These are phyloP conservation scores for Iguana delicatissima DNA, from an alignment of 2,797 vertebrate species.

Conservation along the genomic window DNA sequence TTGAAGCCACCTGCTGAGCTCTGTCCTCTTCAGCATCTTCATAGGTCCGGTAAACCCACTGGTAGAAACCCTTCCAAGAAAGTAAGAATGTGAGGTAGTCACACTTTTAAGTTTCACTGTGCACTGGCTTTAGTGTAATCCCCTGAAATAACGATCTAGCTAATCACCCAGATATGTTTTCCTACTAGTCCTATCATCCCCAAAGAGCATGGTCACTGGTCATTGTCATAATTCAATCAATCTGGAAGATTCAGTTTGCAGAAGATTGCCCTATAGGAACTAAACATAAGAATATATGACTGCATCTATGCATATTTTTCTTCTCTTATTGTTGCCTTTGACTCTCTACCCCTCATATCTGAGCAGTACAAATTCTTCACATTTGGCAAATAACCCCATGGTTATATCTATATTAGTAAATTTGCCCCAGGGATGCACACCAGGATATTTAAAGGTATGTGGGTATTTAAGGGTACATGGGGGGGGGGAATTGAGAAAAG, in stretches of 20 bases:
- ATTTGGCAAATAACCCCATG: not conserved
- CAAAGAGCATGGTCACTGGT: not conserved
- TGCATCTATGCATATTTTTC: not conserved
- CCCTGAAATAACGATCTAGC: not conserved
- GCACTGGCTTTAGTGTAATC: not conserved
- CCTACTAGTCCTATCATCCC: not conserved
- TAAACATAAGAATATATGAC: not conserved
- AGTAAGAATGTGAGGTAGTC: not conserved
- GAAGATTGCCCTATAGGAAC: not conserved
- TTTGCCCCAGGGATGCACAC: not conserved
- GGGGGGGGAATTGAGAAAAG: too few species aligned
- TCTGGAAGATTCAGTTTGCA: not conserved
- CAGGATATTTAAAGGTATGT: too few species aligned
- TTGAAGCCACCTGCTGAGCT: constrained; percentile 68
- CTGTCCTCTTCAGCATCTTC: constrained; percentile 91
- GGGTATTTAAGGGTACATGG: too few species aligned
- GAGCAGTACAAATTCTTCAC: not conserved
- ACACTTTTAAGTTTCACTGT: not conserved
- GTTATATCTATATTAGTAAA: not conserved
- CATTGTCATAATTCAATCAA: not conserved
- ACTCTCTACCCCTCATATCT: not conserved
- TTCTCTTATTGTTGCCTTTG: not conserved
- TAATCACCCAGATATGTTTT: not conserved
- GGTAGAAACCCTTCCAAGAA: constrained; percentile 84
- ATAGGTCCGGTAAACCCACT: constrained; percentile 93